Evolutionary conservation across 2,113 vertebrate genomes (phyloP).

Genomic region (Apteryx owenii): DNA sequence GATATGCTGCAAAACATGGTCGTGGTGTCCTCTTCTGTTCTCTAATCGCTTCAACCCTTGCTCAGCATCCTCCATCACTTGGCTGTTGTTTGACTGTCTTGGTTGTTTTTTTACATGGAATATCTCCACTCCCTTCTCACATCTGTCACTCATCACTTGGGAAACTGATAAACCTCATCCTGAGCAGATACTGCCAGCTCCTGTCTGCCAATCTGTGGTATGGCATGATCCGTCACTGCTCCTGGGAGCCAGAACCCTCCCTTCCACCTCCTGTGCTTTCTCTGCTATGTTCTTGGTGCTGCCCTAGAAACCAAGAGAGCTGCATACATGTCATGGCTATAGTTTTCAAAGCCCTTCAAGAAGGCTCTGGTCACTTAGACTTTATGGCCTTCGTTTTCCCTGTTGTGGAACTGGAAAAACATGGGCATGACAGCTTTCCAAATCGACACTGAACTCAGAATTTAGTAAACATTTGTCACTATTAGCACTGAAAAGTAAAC

Average conservation of each 20-base stretch:
- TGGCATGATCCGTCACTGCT: not conserved
- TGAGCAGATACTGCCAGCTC: not conserved
- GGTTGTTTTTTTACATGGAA: not conserved
- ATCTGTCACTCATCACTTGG: not conserved
- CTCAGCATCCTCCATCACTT: not conserved
- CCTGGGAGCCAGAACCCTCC: not conserved
- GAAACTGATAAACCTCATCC: not conserved
- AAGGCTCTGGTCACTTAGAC: too few species aligned
- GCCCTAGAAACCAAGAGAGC: not conserved
- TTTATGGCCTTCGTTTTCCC: too few species aligned
- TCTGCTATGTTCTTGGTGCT: not conserved
- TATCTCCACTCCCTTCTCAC: not conserved
- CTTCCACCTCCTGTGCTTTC: not conserved
- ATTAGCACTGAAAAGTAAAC: not conserved
- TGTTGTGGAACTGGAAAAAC: too few species aligned
- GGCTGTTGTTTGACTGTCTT: not conserved
- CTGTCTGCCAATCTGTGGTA: not conserved
- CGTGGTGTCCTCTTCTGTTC: not conserved
- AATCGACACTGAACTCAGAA: not conserved
- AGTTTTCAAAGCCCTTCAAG: not conserved
- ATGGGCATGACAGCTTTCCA: not conserved
- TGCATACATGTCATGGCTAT: not conserved
- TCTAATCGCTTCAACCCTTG: not conserved
- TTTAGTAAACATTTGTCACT: not conserved
- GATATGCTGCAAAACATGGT: not conserved